A percentile compares a stretch with the other conserved stretches of the same genome.
Evolutionary conservation across 2,797 vertebrate genomes (phyloP).

Genomic region (Margarornis squamiger): DNA sequence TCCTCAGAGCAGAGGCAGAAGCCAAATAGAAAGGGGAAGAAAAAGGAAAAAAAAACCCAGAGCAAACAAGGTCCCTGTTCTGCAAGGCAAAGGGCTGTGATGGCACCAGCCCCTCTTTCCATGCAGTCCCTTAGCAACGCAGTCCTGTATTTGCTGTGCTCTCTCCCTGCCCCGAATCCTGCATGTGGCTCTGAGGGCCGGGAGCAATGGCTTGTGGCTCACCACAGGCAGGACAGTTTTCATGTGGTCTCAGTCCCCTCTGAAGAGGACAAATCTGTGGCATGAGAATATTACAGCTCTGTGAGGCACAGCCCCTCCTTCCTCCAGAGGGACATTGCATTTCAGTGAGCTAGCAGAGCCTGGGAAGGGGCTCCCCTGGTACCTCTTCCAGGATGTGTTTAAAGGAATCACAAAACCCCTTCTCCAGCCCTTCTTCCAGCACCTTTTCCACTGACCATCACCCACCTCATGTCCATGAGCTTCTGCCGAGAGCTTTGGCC

Average conservation of each 20-base stretch:
- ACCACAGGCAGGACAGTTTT: neutral
- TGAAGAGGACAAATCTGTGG: neutral
- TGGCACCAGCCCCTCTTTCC: constrained; percentile 12
- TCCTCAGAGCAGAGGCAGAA: neutral
- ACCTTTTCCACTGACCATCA: neutral
- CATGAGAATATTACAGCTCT: neutral
- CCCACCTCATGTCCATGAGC: neutral
- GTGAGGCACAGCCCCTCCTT: neutral
- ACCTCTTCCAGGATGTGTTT: neutral
- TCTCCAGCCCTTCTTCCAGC: neutral
- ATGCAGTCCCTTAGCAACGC: neutral
- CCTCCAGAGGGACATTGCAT: neutral
- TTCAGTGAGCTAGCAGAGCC: neutral
- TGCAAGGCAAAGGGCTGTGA: neutral
- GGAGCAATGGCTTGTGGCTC: neutral
- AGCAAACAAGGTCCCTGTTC: neutral
- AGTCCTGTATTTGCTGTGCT: neutral
- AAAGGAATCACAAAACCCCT: neutral
- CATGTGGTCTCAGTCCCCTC: neutral
- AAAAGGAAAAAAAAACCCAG: neutral
- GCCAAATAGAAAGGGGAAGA: neutral
- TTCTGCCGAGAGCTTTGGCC: neutral
- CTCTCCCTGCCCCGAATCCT: neutral
- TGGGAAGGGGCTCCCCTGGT: neutral
- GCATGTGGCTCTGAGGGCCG: accelerated